Evolutionary conservation across 2,113 vertebrate species (phyloP).

Genomic region (Channa maculata): DNA sequence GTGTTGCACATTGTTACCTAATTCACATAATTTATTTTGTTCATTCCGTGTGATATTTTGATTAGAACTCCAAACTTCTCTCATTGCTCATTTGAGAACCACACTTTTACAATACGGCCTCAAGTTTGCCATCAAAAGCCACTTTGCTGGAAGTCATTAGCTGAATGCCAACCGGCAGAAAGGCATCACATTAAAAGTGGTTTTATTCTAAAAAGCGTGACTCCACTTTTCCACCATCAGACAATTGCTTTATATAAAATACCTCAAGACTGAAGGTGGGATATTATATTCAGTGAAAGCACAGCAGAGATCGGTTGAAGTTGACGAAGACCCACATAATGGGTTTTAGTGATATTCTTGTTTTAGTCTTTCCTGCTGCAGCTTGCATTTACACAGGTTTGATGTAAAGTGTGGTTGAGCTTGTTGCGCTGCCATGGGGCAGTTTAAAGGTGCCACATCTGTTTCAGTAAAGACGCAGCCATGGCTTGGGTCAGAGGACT

Average conservation of each 20-base stretch:
- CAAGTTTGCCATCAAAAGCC: background rate
- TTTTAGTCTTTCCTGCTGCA: slow-evolving; percentile 15
- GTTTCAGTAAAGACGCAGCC: too few species aligned
- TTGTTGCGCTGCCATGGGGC: too few species aligned
- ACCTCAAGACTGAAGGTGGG: slow-evolving; percentile 1
- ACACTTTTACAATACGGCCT: slow-evolving; percentile 4
- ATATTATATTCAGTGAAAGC: slow-evolving; percentile 23
- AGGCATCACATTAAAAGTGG: slow-evolving; percentile 6
- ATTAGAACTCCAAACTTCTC: background rate
- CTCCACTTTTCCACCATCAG: slow-evolving; percentile 48
- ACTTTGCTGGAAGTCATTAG: slow-evolving; percentile 45
- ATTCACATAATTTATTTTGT: slow-evolving; percentile 33
- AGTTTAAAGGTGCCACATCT: too few species aligned
- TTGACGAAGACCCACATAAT: background rate
- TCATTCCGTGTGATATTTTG: too few species aligned
- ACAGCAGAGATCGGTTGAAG: slow-evolving; percentile 8
- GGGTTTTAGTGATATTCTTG: slow-evolving; percentile 6
- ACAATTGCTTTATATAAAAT: slow-evolving; percentile 30
- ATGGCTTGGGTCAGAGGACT: too few species aligned
- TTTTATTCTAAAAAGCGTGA: slow-evolving; percentile 42
- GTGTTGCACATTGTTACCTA: slow-evolving; percentile 12
- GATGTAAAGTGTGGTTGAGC: too few species aligned
- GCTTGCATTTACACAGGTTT: too few species aligned
- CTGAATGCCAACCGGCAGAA: slow-evolving; percentile 11
- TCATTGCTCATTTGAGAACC: background rate